Conservation (phyloP, 2,888 invertebrate genomes). For the Drosophila algonquin region DNA sequence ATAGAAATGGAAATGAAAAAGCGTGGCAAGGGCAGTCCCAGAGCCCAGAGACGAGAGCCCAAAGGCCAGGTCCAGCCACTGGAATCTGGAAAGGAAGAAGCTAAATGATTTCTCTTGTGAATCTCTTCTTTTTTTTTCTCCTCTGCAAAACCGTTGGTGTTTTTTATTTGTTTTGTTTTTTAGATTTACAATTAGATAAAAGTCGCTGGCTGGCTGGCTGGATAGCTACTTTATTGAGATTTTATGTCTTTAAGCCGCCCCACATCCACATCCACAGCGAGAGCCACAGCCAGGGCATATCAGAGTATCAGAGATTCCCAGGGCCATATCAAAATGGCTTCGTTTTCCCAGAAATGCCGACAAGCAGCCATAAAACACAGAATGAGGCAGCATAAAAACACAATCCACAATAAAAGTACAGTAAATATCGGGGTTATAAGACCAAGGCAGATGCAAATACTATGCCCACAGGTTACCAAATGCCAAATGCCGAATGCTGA, state of each 20-base stretch:
- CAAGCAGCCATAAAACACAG: constrained; percentile 66
- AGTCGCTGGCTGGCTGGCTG: constrained; percentile 45
- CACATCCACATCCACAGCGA: neutral
- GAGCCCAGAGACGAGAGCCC: neutral
- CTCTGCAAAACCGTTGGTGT: constrained; percentile 22
- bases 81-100: constrained; percentile 26
- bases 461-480: no score
- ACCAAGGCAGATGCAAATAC: neutral
- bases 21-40: constrained; percentile 62
- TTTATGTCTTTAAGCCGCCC: constrained; percentile 75
- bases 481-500: no score
- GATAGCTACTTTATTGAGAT: constrained; percentile 78
- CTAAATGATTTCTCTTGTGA: constrained; percentile 57
- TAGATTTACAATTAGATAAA: constrained; percentile 79
- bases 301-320: constrained; percentile 40
- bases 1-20: constrained; percentile 71
- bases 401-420: constrained; percentile 28
- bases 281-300: neutral
- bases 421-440: neutral
- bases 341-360: constrained; percentile 71
- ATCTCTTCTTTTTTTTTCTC: constrained; percentile 37
- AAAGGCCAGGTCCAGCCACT: neutral
- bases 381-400: constrained; percentile 60
- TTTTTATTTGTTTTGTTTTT: constrained; percentile 40
- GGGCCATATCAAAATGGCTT: constrained; percentile 54